Conservation (phyloP, 2,113 vertebrate species). For the Microcebus griseorufus region DNA sequence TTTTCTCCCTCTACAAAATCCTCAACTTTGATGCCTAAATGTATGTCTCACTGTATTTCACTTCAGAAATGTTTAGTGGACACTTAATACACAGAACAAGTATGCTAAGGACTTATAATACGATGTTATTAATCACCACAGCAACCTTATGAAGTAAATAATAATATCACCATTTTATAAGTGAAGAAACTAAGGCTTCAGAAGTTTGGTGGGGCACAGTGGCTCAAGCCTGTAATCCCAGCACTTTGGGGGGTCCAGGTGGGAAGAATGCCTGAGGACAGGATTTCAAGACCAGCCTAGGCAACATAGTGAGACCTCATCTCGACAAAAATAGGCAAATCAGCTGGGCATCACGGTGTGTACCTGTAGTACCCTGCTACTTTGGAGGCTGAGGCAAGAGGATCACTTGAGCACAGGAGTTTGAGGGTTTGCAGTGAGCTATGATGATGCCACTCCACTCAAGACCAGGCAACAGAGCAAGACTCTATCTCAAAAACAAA, state of each 20-base stretch:
- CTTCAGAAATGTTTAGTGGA: conserved; percentile 38
- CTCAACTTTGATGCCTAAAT: not conserved
- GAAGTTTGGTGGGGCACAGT: not conserved
- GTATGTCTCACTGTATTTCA: conserved; percentile 12
- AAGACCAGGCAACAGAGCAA: not conserved
- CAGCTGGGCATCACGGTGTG: not conserved
- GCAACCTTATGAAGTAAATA: conserved; percentile 2
- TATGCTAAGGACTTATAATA: conserved; percentile 19
- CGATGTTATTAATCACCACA: conserved; percentile 7
- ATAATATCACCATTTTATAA: conserved; percentile 36
- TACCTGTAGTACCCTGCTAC: not conserved
- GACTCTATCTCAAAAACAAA: not conserved
- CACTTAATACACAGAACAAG: not conserved
- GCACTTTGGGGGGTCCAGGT: not conserved
- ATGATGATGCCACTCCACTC: not conserved
- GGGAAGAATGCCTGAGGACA: not conserved
- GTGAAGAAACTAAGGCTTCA: not conserved
- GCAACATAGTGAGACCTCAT: not conserved
- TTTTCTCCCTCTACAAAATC: conserved; percentile 31
- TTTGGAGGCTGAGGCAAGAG: not conserved
- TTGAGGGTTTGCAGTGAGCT: too few species aligned
- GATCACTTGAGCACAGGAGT: too few species aligned
- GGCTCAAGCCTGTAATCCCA: not conserved
- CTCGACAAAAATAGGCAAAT: not conserved
- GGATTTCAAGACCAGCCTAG: not conserved